Evolutionary conservation across 2,888 invertebrate genomes (phyloP).

Genomic region (Cancer borealis): DNA sequence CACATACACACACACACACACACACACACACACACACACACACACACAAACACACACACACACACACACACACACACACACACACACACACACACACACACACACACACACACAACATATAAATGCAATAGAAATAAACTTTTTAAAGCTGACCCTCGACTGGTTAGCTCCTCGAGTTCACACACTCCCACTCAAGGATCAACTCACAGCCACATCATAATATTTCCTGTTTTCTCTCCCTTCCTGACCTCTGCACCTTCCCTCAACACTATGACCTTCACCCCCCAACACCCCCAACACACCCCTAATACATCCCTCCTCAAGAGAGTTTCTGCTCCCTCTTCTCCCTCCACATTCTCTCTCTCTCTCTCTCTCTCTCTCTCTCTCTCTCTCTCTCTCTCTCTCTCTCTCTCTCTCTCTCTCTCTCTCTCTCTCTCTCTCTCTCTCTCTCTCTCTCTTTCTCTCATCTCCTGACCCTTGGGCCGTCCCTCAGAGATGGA

Average conservation of each 20-base stretch:
- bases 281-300: neutral
- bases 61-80: neutral
- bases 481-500: constrained; percentile 23
- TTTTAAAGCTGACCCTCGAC: neutral
- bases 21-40: neutral
- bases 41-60: neutral
- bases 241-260: neutral
- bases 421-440: neutral
- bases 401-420: neutral
- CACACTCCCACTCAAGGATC: neutral
- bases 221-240: neutral
- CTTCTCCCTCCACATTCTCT: neutral
- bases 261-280: neutral
- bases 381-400: too few relatives aligned
- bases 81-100: constrained; percentile 17
- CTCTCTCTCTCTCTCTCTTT: neutral
- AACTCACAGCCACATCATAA: neutral
- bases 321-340: neutral
- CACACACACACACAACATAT: neutral
- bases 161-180: neutral
- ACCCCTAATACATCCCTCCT: neutral
- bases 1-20: neutral
- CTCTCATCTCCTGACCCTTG: neutral
- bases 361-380: neutral
- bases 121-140: constrained; percentile 24